phyloP scores from a whole-genome alignment of 2,888 invertebrate genomes.

The Archips crataeganus region DNA sequence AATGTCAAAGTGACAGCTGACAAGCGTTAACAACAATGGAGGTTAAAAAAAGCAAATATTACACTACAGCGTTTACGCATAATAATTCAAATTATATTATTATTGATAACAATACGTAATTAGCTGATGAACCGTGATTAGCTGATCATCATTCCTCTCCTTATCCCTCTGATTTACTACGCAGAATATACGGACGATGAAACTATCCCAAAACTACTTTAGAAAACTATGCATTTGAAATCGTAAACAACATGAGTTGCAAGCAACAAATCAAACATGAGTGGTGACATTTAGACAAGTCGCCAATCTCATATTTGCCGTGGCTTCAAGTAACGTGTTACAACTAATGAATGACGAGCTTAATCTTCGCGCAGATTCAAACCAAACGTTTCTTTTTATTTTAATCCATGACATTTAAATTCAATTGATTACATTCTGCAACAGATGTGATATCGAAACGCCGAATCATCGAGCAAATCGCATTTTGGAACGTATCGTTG shows the following conservation, averaged over 20 bases:
- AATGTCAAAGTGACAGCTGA: too few species aligned
- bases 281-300: neutral
- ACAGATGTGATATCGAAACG: conserved; percentile 52
- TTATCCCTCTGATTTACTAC: too few species aligned
- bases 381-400: conserved; percentile 19
- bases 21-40: too few species aligned
- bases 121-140: too few species aligned
- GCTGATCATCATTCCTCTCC: too few species aligned
- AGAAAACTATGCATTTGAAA: too few species aligned
- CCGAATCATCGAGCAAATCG: conserved; percentile 64
- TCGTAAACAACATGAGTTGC: neutral
- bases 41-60: too few species aligned
- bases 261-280: neutral
- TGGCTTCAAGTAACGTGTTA: neutral
- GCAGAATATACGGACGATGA: too few species aligned
- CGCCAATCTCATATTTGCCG: neutral
- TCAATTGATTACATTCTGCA: conserved; percentile 48
- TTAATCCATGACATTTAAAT: conserved; percentile 33
- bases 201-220: too few species aligned
- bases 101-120: too few species aligned
- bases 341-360: conserved; percentile 8
- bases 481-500: conserved; percentile 53
- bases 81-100: too few species aligned
- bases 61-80: too few species aligned
- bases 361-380: neutral